Conservation (phyloP, 2,888 invertebrate species). For the Rhopalosiphum nymphaeae region DNA sequence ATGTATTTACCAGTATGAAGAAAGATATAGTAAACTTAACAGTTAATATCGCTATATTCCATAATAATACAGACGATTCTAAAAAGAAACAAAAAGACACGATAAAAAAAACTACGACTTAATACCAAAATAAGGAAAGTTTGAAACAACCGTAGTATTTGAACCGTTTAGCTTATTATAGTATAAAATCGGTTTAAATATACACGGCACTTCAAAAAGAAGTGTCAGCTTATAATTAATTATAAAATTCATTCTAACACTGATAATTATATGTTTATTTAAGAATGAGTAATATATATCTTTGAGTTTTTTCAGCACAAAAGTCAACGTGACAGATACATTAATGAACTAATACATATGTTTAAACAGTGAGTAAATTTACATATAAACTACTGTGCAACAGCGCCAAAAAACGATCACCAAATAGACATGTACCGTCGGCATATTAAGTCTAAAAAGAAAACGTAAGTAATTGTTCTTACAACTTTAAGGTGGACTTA, state of each 20-base stretch:
- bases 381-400: not conserved
- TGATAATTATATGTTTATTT: slow-evolving; percentile 42
- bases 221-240: slow-evolving; percentile 42
- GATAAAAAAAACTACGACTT: not conserved
- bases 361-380: slow-evolving; percentile 11
- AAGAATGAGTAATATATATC: not conserved
- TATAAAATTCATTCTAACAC: slow-evolving; percentile 20
- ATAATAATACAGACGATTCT: not conserved
- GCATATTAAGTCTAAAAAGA: not conserved
- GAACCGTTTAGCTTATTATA: not conserved
- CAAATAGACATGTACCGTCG: not conserved
- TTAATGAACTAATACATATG: slow-evolving; percentile 32
- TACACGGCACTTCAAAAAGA: not conserved
- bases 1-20: not conserved
- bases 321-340: not conserved
- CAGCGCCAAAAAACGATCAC: not conserved
- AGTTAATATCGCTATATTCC: not conserved
- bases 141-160: not conserved
- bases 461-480: not conserved
- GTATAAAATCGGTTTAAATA: not conserved
- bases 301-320: not conserved
- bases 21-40: not conserved
- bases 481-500: not conserved
- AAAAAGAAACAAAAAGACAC: not conserved
- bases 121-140: not conserved